Evolutionary conservation across 1,140 invertebrate genomes (phyloP), one percentile per base, ranked within the genome.

Genomic region (Notospermus geniculatus): DNA sequence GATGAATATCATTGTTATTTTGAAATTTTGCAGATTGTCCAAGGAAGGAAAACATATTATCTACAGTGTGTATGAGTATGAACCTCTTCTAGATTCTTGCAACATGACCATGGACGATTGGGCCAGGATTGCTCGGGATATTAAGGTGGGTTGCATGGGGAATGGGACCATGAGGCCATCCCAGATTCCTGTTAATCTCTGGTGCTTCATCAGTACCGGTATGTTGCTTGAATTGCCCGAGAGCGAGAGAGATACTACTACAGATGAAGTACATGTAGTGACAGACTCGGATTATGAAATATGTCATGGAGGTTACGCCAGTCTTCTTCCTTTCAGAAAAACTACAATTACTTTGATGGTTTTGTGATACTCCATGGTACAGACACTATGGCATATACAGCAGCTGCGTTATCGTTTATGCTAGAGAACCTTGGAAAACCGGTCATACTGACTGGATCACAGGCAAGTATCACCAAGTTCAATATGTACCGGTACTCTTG

Each of bases 311-410:
- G n/a, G n/a, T n/a, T n/a, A n/a, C n/a, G n/a, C n/a, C n/a, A n/a
- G n/a, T n/a, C n/a, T n/a, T 57, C 27, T 19, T 53, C 61, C 43
- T 66, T 67, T n/a, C 53, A 72, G 75, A 59, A 64, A 11, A 62
- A 71, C 54, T 78, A 77, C 62, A 86, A 91, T 69, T 81, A 86
- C 50, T 97, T 89, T 73, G 92, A 97, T 76, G 95, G 94, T 0
- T 99, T 98, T 77, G 92, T 99, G 0, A 86, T 98, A 2, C 85
- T 98, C 0, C 96, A 98, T 74, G 96, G 96, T 11, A 98, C 96
- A 0, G 96, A 99, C 80, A 99, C 96, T 0, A 86, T 97, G 60
- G 88, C 92, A 5, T 99, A 97, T 75, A 96, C 95, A 0, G 93
- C 95, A 0, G 95, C 94, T 0, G 91, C 93, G 0, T 78, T 98